phyloP scores from a whole-genome alignment of 2,797 vertebrate species.

The Semaprochilodus insignis region DNA sequence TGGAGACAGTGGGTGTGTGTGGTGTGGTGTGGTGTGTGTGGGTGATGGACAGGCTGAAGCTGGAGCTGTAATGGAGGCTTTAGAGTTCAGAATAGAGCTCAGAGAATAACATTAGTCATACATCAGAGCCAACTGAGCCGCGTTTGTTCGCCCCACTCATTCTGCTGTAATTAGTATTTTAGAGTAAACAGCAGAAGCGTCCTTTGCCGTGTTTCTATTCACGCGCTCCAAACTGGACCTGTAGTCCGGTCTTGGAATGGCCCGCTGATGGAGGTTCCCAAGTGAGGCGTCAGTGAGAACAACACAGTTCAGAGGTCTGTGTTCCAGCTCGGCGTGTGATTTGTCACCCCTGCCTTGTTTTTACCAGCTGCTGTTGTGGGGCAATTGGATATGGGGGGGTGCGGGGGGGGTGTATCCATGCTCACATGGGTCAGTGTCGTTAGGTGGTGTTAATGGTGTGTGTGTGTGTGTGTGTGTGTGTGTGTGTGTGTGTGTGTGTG shows the following conservation, averaged over 20 bases:
- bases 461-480: too few species aligned
- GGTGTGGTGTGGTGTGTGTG: constrained; percentile 23
- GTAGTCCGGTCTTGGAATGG: neutral
- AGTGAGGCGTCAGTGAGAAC: neutral
- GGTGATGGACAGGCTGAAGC: constrained; percentile 23
- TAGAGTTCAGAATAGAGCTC: constrained; percentile 7
- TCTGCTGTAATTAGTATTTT: neutral
- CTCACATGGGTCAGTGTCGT: neutral
- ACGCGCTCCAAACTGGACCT: neutral
- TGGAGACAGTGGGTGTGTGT: too few species aligned
- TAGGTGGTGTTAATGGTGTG: too few species aligned
- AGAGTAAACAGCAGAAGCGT: neutral
- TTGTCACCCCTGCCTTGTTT: neutral
- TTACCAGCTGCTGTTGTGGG: neutral
- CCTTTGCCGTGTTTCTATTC: neutral
- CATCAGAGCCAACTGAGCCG: neutral
- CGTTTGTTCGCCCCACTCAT: neutral
- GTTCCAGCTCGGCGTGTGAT: neutral
- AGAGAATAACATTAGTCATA: constrained; percentile 38
- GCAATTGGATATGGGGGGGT: neutral
- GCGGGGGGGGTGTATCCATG: neutral
- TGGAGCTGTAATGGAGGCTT: constrained; percentile 22
- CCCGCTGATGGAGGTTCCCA: neutral
- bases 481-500: neutral
- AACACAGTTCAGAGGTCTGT: constrained; percentile 17